Evolutionary conservation across 92 coral and sea anemone species (phyloP).

Genomic region (Parazoanthus darwini): DNA sequence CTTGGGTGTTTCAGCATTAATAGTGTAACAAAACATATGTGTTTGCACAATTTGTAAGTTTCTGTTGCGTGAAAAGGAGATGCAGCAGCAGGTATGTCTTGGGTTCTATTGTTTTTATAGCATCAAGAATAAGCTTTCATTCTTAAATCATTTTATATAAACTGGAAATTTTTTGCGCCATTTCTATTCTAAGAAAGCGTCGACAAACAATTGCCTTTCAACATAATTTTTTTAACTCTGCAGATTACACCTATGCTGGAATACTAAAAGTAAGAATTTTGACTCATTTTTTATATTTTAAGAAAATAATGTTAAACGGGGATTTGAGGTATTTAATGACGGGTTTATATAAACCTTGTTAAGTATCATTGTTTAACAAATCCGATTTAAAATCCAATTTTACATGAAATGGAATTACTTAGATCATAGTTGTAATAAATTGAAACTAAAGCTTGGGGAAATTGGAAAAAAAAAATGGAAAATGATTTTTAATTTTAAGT

Average conservation of each 20-base stretch:
- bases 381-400: not conserved
- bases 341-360: not conserved
- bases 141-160: too few relatives aligned
- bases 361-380: not conserved
- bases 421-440: not conserved
- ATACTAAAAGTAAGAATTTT: not conserved
- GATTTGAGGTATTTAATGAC: not conserved
- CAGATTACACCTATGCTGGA: too few relatives aligned
- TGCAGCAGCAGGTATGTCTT: not conserved
- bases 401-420: not conserved
- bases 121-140: not conserved
- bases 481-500: too few relatives aligned
- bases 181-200: too few relatives aligned
- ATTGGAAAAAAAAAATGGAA: not conserved
- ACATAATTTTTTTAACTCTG: not conserved
- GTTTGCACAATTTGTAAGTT: not conserved
- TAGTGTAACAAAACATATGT: too few relatives aligned
- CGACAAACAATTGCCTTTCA: too few relatives aligned
- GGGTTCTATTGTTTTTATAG: not conserved
- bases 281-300: not conserved
- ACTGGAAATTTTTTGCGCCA: too few relatives aligned
- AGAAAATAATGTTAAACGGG: not conserved
- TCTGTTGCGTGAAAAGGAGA: not conserved
- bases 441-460: not conserved
- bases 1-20: not conserved